phyloP scores from a whole-genome alignment of 2,797 vertebrate species.

The Cottoperca gobio region DNA sequence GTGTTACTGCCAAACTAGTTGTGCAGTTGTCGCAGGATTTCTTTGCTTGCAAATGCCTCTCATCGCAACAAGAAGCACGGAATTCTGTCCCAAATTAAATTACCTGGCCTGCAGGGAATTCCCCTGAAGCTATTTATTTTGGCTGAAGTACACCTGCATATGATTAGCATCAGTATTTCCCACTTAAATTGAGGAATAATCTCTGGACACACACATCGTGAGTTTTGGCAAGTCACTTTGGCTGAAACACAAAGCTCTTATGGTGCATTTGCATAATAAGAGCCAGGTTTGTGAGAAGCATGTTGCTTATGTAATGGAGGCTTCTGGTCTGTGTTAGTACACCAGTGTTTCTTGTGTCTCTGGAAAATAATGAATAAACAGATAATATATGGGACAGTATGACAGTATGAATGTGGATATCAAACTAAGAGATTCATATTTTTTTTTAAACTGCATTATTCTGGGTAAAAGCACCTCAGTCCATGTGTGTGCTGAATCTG shows the following conservation, averaged over 20 bases:
- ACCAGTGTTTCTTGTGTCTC: background rate
- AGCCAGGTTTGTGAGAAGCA: slow-evolving; percentile 19
- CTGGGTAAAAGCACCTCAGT: background rate
- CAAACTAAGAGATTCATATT: too few relatives aligned
- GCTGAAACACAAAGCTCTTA: slow-evolving; percentile 47
- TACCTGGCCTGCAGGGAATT: slow-evolving; percentile 8
- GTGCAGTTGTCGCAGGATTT: background rate
- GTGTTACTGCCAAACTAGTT: background rate
- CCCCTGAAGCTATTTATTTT: slow-evolving; percentile 3
- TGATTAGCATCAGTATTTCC: slow-evolving; percentile 28
- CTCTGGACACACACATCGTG: slow-evolving; percentile 16
- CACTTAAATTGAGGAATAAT: slow-evolving; percentile 39
- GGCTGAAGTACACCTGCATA: slow-evolving; percentile 17
- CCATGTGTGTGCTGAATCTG: slow-evolving; percentile 1
- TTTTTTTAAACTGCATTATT: background rate
- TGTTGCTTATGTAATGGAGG: slow-evolving; percentile 42
- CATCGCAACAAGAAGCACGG: slow-evolving; percentile 6
- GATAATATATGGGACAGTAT: background rate
- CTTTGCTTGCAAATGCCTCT: slow-evolving; percentile 25
- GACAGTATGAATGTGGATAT: background rate
- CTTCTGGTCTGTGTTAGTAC: slow-evolving; percentile 31
- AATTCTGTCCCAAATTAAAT: slow-evolving; percentile 33
- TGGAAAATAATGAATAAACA: background rate
- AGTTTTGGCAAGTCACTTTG: slow-evolving; percentile 17
- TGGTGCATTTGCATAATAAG: slow-evolving; percentile 57